These are phyloP conservation scores for Falcaria lacertinaria DNA, from an alignment of 2,888 invertebrate species.

Conservation along the genomic window DNA sequence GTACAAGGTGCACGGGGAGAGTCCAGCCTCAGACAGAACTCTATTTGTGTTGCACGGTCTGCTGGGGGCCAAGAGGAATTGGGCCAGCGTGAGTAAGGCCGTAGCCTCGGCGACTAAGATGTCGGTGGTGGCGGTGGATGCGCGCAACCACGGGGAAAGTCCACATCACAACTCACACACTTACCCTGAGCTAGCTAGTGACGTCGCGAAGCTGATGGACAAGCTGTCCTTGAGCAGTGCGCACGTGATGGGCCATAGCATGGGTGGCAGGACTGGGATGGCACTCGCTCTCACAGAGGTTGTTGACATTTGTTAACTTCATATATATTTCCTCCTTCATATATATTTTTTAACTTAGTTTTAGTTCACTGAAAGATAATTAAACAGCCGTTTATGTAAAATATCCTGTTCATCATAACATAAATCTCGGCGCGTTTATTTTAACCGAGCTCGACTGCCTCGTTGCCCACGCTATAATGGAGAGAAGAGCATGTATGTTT, in stretches of 20 bases:
- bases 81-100: conserved; percentile 87
- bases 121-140: conserved; percentile 88
- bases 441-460: too few species aligned
- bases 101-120: conserved; percentile 80
- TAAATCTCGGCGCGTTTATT: too few species aligned
- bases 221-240: conserved; percentile 78
- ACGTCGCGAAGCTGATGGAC: conserved; percentile 81
- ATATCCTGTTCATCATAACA: too few species aligned
- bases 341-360: too few species aligned
- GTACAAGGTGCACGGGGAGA: conserved; percentile 30
- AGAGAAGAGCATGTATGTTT: too few species aligned
- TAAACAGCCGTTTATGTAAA: too few species aligned
- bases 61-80: conserved; percentile 93
- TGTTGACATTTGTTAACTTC: too few species aligned
- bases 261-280: conserved; percentile 96
- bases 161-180: conserved; percentile 85
- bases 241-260: conserved; percentile 90
- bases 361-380: too few species aligned
- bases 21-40: conserved; percentile 56
- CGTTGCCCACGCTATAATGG: too few species aligned
- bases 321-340: background rate
- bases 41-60: conserved; percentile 91
- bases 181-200: conserved; percentile 85
- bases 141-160: conserved; percentile 96
- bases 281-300: conserved; percentile 82